Evolutionary conservation across 2,888 invertebrate genomes (phyloP).

Genomic region (Cheilosia soror): DNA sequence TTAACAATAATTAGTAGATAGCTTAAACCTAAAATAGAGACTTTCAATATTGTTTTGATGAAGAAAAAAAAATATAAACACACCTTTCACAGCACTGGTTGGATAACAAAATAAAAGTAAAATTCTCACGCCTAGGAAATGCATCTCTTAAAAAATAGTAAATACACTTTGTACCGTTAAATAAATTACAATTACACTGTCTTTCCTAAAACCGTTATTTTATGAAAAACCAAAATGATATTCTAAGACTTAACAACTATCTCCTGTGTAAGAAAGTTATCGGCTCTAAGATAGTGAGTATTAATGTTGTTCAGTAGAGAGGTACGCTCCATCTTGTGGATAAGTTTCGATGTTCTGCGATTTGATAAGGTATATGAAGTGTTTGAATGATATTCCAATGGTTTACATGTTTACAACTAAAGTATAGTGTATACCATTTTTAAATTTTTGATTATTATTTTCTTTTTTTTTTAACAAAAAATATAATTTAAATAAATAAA

Average conservation of each 20-base stretch:
- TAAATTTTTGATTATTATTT: constrained; percentile 52
- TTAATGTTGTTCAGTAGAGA: constrained; percentile 37
- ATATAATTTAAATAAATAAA: constrained; percentile 20
- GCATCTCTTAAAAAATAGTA: constrained; percentile 5
- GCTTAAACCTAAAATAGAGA: no score
- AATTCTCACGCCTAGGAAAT: background rate
- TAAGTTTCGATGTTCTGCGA: constrained; percentile 61
- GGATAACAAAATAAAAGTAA: constrained; percentile 9
- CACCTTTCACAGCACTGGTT: constrained; percentile 57
- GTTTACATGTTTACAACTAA: constrained; percentile 57
- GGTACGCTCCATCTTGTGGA: constrained; percentile 23
- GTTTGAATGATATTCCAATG: constrained; percentile 69
- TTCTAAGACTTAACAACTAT: constrained; percentile 39
- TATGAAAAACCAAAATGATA: background rate
- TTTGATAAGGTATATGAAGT: constrained; percentile 62
- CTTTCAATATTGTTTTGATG: no score
- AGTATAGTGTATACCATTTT: constrained; percentile 68
- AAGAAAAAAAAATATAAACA: background rate
- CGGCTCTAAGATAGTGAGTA: constrained; percentile 8
- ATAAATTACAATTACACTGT: background rate
- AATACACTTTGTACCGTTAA: background rate
- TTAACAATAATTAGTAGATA: no score
- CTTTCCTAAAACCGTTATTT: background rate
- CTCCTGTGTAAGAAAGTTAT: constrained; percentile 32
- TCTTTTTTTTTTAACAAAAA: constrained; percentile 37